phyloP scores from a whole-genome alignment of 2,888 invertebrate genomes.

The Lordiphosa andalusiaca region DNA sequence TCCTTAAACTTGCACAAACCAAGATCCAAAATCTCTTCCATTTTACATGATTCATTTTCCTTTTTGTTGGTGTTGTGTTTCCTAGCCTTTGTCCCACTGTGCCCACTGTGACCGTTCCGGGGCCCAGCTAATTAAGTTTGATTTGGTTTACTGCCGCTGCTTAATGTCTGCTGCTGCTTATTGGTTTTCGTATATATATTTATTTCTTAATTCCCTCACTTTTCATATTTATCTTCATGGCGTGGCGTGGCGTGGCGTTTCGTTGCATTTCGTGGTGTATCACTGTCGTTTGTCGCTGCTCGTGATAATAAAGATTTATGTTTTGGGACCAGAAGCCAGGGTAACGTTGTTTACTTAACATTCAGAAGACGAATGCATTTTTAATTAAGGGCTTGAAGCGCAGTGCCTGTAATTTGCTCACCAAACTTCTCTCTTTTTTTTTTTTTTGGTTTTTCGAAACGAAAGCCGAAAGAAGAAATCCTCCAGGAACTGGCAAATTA shows the following conservation, averaged over 20 bases:
- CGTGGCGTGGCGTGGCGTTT: slow-evolving; percentile 22
- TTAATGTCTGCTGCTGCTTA: slow-evolving; percentile 50
- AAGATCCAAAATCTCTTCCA: too few species aligned
- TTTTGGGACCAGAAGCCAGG: slow-evolving; percentile 40
- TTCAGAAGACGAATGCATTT: slow-evolving; percentile 63
- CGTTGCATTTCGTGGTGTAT: slow-evolving; percentile 33
- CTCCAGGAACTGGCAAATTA: slow-evolving; percentile 34
- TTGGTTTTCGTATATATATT: slow-evolving; percentile 48
- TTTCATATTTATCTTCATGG: slow-evolving; percentile 52
- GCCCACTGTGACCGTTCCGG: not conserved
- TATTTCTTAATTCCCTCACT: slow-evolving; percentile 55
- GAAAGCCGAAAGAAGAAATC: slow-evolving; percentile 1
- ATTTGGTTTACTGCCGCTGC: slow-evolving; percentile 39
- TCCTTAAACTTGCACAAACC: too few species aligned
- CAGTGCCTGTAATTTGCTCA: slow-evolving; percentile 32
- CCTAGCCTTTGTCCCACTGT: slow-evolving; percentile 15
- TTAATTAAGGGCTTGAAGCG: slow-evolving; percentile 55
- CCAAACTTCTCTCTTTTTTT: not conserved
- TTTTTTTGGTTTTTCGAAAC: too few species aligned
- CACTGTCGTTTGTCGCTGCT: slow-evolving; percentile 59
- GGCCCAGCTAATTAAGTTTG: slow-evolving; percentile 57
- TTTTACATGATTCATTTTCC: too few species aligned
- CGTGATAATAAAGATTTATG: slow-evolving; percentile 69
- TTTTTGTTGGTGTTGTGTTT: too few species aligned
- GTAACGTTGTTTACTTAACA: too few species aligned